phyloP scores from a whole-genome alignment of 2,888 invertebrate genomes.

The Crioceris asparagi region DNA sequence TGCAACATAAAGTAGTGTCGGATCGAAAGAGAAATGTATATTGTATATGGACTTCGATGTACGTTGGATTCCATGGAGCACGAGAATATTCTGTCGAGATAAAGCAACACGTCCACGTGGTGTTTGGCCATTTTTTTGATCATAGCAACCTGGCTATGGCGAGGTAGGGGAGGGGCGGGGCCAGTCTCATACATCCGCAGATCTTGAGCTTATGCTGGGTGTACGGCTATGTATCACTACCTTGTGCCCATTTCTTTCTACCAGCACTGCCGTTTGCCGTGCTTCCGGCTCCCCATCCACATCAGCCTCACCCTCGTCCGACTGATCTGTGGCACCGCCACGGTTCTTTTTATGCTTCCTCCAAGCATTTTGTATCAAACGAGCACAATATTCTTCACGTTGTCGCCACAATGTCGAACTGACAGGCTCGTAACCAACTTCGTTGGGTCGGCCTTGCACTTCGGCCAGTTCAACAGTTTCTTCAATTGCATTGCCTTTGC shows the following conservation, averaged over 20 bases:
- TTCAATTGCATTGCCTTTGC: constrained; percentile 91
- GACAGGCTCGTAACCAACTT: constrained; percentile 86
- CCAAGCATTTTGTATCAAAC: constrained; percentile 92
- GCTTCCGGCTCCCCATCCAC: constrained; percentile 29
- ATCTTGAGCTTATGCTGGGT: constrained; percentile 71
- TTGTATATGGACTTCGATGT: too few species aligned
- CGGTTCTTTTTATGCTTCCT: constrained; percentile 71
- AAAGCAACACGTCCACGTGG: constrained; percentile 22
- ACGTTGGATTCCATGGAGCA: too few species aligned
- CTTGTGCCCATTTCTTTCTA: constrained; percentile 80
- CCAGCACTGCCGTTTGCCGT: constrained; percentile 74
- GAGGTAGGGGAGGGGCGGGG: constrained; percentile 54
- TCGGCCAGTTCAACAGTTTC: constrained; percentile 81
- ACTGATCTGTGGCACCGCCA: constrained; percentile 43
- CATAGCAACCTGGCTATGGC: constrained; percentile 30
- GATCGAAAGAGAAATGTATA: too few species aligned
- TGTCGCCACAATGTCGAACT: constrained; percentile 93
- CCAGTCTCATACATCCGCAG: constrained; percentile 78
- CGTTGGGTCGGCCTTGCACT: constrained; percentile 73
- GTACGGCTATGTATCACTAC: constrained; percentile 85
- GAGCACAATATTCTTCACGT: constrained; percentile 92
- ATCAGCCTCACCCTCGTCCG: constrained; percentile 42
- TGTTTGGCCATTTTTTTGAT: constrained; percentile 23
- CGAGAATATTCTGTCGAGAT: constrained; percentile 29
- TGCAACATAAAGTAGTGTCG: too few species aligned